phyloP scores from a whole-genome alignment of 2,888 invertebrate species.

The Latrodectus elegans region DNA sequence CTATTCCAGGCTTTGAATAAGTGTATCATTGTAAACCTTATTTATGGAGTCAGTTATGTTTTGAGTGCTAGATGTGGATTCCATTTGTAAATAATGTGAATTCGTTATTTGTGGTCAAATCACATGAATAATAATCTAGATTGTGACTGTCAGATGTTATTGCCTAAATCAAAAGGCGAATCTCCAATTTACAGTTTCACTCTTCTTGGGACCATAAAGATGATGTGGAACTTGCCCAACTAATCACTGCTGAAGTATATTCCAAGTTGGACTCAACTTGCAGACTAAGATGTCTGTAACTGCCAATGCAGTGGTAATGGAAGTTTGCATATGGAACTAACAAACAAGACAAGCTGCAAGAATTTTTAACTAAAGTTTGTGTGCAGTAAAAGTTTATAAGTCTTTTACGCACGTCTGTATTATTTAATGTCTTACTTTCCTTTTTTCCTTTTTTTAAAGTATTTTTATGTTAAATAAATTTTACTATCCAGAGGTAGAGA shows the following conservation, averaged over 20 bases:
- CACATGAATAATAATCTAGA: slow-evolving; percentile 62
- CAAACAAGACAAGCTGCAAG: slow-evolving; percentile 43
- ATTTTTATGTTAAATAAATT: slow-evolving; percentile 59
- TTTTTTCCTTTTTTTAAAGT: slow-evolving; percentile 2
- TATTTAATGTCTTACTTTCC: slow-evolving; percentile 52
- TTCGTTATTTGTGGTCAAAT: slow-evolving; percentile 67
- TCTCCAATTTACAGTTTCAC: slow-evolving; percentile 61
- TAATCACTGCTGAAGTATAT: slow-evolving; percentile 57
- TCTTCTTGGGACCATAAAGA: slow-evolving; percentile 66
- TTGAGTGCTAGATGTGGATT: slow-evolving; percentile 69
- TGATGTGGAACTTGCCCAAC: slow-evolving; percentile 67
- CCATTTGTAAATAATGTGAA: slow-evolving; percentile 69
- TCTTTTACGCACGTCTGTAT: slow-evolving; percentile 38
- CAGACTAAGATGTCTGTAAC: slow-evolving; percentile 66
- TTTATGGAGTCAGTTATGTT: slow-evolving; percentile 62
- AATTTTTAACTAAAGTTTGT: slow-evolving; percentile 10
- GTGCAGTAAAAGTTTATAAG: slow-evolving; percentile 23
- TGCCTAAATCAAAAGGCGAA: slow-evolving; percentile 26
- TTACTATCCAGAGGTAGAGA: slow-evolving; percentile 51
- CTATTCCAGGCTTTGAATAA: slow-evolving; percentile 67
- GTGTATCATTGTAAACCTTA: slow-evolving; percentile 64
- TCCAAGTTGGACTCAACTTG: slow-evolving; percentile 67
- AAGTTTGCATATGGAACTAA: slow-evolving; percentile 52
- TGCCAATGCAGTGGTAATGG: slow-evolving; percentile 68
- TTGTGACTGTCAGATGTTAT: slow-evolving; percentile 43